Base-by-base conservation (phyloP, 2,888 invertebrate species). In the Monochamus alternatus region DNA sequence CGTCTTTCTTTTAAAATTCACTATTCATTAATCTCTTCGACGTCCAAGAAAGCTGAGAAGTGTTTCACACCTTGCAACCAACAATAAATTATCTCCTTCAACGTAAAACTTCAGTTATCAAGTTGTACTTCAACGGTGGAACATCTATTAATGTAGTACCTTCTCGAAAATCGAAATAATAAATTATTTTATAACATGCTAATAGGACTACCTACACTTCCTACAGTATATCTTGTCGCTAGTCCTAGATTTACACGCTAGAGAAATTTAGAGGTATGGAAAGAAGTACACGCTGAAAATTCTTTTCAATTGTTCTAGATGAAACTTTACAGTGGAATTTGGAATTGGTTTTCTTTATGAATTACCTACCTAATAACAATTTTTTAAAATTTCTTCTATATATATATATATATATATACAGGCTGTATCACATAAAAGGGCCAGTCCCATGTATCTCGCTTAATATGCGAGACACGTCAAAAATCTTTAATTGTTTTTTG, bases 121-220 rank as follows among this genome's bases (percentile, higher is more conserved):
- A n/a, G 55, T 55, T 55, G 55, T 55, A 55, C n/a, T 12, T 55
- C 55, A 55, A 55, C 55, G 22, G 55, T 22, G 51, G 38, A 55
- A 55, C 55, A 55, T 55, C 14, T 14, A 55, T 55, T 55, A 47
- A 9, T 0, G 8, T 5, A 47, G 10, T 47, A 14, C 55, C 10
- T n/a, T 55, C 22, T 7, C 5, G 47, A 12, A 38, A 12, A 3
- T 47, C 3, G 47, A 47, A 47, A 47, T 12, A 47, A 47, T 47
- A 47, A 47, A 47, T 47, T 47, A 47, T 47, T 47, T 47, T 47
- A 47, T 47, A 47, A 47, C 47, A 47, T 47, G 47, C 47, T 47
- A 47, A 47, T 47, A 47, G 47, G 47, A 47, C 47, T 47, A 47
- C 12, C 47, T 47, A 47, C 47, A 47, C 47, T 47, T 9, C 12